A percentile compares a stretch with the other conserved stretches of the same genome.
phyloP scores from a whole-genome alignment of 2,888 invertebrate species.

The Trissolcus japonicus region DNA sequence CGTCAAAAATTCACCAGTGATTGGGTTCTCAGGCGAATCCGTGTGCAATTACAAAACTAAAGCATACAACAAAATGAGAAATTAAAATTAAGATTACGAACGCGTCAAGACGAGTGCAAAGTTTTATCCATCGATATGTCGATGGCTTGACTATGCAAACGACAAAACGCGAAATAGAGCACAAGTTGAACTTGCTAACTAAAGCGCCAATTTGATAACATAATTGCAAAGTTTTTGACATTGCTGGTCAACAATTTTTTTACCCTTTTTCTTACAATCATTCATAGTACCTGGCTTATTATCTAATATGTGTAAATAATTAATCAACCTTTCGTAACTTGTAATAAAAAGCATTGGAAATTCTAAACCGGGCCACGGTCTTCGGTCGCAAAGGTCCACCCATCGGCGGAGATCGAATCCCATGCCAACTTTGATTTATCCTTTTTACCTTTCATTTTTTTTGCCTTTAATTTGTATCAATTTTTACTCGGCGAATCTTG shows the following conservation, averaged over 20 bases:
- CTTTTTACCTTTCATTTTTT: neutral
- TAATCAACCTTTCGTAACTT: constrained; percentile 7
- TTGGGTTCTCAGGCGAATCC: constrained; percentile 7
- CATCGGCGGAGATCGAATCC: constrained; percentile 14
- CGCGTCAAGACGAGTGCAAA: constrained; percentile 23
- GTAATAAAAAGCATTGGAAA: constrained; percentile 29
- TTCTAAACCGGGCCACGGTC: constrained; percentile 59
- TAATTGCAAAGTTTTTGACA: constrained; percentile 62
- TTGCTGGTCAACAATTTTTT: constrained; percentile 60
- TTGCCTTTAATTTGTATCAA: constrained; percentile 20
- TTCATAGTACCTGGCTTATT: constrained; percentile 53
- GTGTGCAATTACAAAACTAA: constrained; percentile 26
- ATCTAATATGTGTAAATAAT: constrained; percentile 51
- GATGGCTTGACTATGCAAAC: constrained; percentile 11
- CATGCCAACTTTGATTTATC: constrained; percentile 1
- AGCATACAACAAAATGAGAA: constrained; percentile 17
- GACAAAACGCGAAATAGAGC: constrained; percentile 13
- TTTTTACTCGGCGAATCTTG: constrained; percentile 43
- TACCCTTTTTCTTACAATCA: constrained; percentile 26
- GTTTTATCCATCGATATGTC: neutral
- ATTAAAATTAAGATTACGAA: constrained; percentile 29
- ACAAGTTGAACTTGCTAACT: constrained; percentile 32
- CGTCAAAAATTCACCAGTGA: constrained; percentile 6
- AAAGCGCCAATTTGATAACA: constrained; percentile 46
- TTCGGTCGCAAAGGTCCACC: constrained; percentile 54